Evolutionary conservation across 2,113 vertebrate genomes (phyloP), one percentile per base, ranked within the genome.

Genomic region (Ammodramus savannarum): DNA sequence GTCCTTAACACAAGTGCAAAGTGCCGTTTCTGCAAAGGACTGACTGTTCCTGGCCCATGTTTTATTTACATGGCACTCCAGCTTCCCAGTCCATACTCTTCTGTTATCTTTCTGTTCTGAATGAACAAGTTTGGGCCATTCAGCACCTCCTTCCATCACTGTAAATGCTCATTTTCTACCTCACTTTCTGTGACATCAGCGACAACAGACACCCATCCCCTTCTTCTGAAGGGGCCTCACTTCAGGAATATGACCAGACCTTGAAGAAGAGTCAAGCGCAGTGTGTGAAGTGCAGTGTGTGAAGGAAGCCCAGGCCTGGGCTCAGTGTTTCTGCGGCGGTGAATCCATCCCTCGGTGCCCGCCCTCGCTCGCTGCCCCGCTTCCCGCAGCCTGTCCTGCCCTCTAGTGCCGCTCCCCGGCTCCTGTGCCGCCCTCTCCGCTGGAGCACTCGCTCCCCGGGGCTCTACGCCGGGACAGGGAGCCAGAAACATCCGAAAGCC

Each of bases 391-490:
- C 91, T 81, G 32, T 5, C 69, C 72, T 46, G 94, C 93, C 94
- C 93, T 88, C 94, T 93, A 68, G 88, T 29, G 94, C 65, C 22
- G 2, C 39, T n/a, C 74, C 0, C 8, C 0, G 9, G 11, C 68
- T 19, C 6, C 52, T 0, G 62, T 1, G 13, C 11, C 49, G 63
- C 27, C 12, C n/a, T 3, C 15, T 46, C 26, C 29, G 7, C 13
- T 1, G 27, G 8, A 3, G 16, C 29, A 0, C 1, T 1, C 54
- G 0, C 26, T 8, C 7, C 1, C 14, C 0, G 29, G 2, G 2
- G 41, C 41, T 39, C 25, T 6, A 38, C 17, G 51, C 61, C 36
- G 13, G 31, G 16, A 29, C 13, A 3, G 7, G 22, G 6, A 0
- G 21, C 29, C 18, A 15, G 6, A 19, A 54, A n/a, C 27, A 31